phyloP scores from a whole-genome alignment of 2,797 vertebrate genomes.

The Manis javanica region DNA sequence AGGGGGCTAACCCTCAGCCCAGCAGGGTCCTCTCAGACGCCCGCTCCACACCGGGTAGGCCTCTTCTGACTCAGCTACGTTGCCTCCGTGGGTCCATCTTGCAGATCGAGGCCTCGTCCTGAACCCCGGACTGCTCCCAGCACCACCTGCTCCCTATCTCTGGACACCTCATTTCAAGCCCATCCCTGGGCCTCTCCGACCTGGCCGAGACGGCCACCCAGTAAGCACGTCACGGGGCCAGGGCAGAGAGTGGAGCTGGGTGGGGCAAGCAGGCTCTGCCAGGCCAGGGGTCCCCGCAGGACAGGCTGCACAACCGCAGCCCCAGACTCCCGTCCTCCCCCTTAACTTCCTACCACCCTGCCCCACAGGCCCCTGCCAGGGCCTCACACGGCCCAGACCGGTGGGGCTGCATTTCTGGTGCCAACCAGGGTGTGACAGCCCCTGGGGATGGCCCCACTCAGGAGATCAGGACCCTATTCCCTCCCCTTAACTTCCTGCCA shows the following conservation, averaged over 20 bases:
- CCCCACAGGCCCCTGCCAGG: background rate
- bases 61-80: background rate
- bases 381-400: background rate
- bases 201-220: background rate
- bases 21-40: background rate
- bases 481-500: no score
- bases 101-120: background rate
- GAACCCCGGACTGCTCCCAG: background rate
- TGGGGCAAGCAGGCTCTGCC: constrained; percentile 49
- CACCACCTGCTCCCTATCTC: background rate
- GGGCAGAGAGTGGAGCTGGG: constrained; percentile 37
- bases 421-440: background rate
- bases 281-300: background rate
- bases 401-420: constrained; percentile 74
- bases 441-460: constrained; percentile 48
- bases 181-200: background rate
- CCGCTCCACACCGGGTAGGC: background rate
- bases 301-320: constrained; percentile 47
- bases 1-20: no score
- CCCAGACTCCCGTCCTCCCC: background rate
- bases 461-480: constrained; percentile 54
- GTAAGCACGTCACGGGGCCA: background rate
- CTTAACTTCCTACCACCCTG: background rate
- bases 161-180: background rate
- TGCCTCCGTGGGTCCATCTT: background rate